Base-by-base conservation (phyloP, 2,797 vertebrate species). In the Arrhamphus sclerolepis region DNA sequence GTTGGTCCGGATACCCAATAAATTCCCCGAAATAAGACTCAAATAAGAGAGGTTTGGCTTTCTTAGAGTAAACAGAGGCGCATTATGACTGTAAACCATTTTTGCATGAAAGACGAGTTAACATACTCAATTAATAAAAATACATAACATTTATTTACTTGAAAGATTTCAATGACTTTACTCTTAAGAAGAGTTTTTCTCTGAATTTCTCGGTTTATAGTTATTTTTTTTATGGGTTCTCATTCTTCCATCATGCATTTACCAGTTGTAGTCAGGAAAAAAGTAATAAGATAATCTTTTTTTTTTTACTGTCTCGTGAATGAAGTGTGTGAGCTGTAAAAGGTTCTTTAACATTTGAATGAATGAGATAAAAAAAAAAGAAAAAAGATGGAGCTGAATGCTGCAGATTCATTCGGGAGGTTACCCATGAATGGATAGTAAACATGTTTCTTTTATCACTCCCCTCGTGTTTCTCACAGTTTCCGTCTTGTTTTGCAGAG, bases 401-500 rank as follows among this genome's bases (percentile, higher is more conserved):
- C 21, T 22, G 24, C 18, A 13, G 6, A 4, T 13, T 42, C 3
- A 17, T 39, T 44, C 2, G 14, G 13, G 13, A 38, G 13, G 34
- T n/a, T n/a, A n/a, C n/a, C n/a, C n/a, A n/a, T n/a, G n/a, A n/a
- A n/a, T n/a, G n/a, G n/a, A n/a, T n/a, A n/a, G 28, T 58, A 55
- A 64, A 24, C 26, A n/a, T 49, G 41, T 20, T 69, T 28, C 18
- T 51, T 62, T 66, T 46, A 38, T 14, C 28, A 62, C 73, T 83
- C 82, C 73, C 70, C 61, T 59, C 57, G 6, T 28, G 5, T 0
- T 51, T 80, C 80, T 72, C 83, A 82, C 92, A 92, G 91, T 87
- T 92, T 85, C 82, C 28, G 66, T 20, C 67, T 69, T 90, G 87
- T 91, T 92, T 85, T 88, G 74, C 80, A 89, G 86, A 85, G 72